Percentiles rank a stretch among this genome's conserved stretches.
phyloP scores from a whole-genome alignment of 1,140 invertebrate species.

The Gryon sp. region DNA sequence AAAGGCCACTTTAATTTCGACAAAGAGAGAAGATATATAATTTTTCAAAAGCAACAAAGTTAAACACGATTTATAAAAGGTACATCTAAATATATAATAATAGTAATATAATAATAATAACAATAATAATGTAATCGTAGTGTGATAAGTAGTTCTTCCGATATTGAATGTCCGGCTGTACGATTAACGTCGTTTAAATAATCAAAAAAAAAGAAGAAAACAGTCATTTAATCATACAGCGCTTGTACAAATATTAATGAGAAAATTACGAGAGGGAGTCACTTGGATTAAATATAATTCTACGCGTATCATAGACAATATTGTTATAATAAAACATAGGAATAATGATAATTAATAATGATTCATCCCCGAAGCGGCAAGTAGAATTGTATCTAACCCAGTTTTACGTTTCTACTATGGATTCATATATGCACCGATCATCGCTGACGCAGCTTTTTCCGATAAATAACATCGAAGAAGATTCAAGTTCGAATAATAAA shows the following conservation, averaged over 20 bases:
- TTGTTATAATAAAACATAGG: slow-evolving; percentile 48
- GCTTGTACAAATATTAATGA: slow-evolving; percentile 57
- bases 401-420: slow-evolving; percentile 31
- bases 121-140: slow-evolving; percentile 46
- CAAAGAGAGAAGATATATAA: slow-evolving; percentile 55
- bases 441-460: slow-evolving; percentile 43
- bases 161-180: slow-evolving; percentile 53
- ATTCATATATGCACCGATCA: slow-evolving; percentile 22
- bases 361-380: slow-evolving; percentile 22
- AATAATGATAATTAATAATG: slow-evolving; percentile 15
- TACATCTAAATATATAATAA: slow-evolving; percentile 52
- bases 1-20: slow-evolving; percentile 28
- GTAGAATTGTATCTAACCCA: slow-evolving; percentile 62
- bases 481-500: slow-evolving; percentile 54
- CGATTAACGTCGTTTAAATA: slow-evolving; percentile 42
- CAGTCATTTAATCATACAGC: slow-evolving; percentile 35
- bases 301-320: slow-evolving; percentile 60
- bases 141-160: slow-evolving; percentile 60
- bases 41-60: slow-evolving; percentile 56
- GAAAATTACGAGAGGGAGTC: slow-evolving; percentile 20
- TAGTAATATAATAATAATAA: slow-evolving; percentile 39
- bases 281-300: slow-evolving; percentile 61
- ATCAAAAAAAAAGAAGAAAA: too few relatives aligned
- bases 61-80: slow-evolving; percentile 53
- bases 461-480: slow-evolving; percentile 60